Evolutionary conservation across 1,140 invertebrate genomes (phyloP), one percentile per base, ranked within the genome.

Genomic region (Caenorhabditis tropicalis): DNA sequence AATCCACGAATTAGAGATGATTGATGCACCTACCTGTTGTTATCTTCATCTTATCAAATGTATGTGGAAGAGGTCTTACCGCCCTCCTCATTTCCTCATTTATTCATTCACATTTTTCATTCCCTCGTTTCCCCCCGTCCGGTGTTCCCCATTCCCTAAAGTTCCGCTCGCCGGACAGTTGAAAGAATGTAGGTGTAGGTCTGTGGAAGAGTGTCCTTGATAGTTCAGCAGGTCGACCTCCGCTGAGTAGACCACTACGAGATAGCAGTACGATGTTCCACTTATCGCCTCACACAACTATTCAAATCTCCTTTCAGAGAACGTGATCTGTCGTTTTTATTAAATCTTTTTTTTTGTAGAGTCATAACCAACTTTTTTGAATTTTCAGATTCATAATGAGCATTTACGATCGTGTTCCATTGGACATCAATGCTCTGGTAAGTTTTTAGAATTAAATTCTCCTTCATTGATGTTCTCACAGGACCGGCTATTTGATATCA

Each of bases 321-420:
- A n/a, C 9, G 15, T 51, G 9, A 24, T 9, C 24, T 56, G 15
- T n/a, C n/a, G 0, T 12, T 46, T 46, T 46, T 46, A 16, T 16
- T 6, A 1, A 51, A n/a, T 12, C 49, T 19, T n/a, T 70, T 70
- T 70, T 70, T n/a, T n/a, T 36, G 0, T 19, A 70, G 5, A 70
- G n/a, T 70, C 39, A 36, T 1, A 36, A 36, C 39, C n/a, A 3
- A 43, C 39, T 43, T 43, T 43, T 43, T 12, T 51, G n/a, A 51
- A 4, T 51, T 58, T 58, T 27, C 53, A 36, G 7, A n/a, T 3
- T 19, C 3, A 36, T 31, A 7, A 74, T 74, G 65, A 74, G 65
- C n/a, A 74, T 74, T n/a, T 74, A 74, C 65, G 65, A 74, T n/a
- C 65, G 65, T 19, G 65, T 74, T 43, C 65, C 65, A 24, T 36